Percentiles rank a stretch among this genome's conserved stretches.
phyloP scores from a whole-genome alignment of 2,113 vertebrate species.

The Forbesichthys papilliferus region DNA sequence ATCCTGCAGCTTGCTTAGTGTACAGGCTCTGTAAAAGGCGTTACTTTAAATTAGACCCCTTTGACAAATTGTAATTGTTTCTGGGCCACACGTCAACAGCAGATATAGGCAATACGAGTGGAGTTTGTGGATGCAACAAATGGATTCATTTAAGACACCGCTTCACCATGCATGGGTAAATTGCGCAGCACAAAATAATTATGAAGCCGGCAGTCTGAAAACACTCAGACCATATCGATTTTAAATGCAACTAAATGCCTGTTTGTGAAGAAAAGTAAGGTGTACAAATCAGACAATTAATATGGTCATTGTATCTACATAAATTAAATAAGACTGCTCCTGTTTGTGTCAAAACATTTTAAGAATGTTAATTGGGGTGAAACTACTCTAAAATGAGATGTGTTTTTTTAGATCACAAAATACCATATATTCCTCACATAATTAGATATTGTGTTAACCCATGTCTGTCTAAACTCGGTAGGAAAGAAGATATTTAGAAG shows the following conservation, averaged over 20 bases:
- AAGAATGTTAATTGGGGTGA: neutral
- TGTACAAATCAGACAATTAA: neutral
- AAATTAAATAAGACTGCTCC: constrained; percentile 2
- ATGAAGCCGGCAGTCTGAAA: neutral
- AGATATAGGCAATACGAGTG: neutral
- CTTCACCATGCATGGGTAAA: neutral
- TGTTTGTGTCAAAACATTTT: constrained; percentile 16
- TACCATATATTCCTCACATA: neutral
- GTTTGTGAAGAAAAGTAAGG: neutral
- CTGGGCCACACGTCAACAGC: constrained; percentile 1
- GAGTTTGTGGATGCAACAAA: neutral
- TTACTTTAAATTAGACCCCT: constrained; percentile 25
- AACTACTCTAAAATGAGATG: neutral
- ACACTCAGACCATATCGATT: too few species aligned
- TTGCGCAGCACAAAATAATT: too few species aligned
- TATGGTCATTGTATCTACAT: neutral
- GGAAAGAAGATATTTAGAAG: neutral
- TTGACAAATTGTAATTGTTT: constrained; percentile 9
- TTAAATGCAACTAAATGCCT: neutral
- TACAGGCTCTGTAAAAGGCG: neutral
- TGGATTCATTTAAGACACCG: constrained; percentile 7
- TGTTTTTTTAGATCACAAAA: neutral
- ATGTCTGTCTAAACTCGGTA: neutral
- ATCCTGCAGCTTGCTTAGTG: neutral
- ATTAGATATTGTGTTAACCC: neutral